Conservation (phyloP, 1,140 invertebrate genomes). For the Cydia pomonella region DNA sequence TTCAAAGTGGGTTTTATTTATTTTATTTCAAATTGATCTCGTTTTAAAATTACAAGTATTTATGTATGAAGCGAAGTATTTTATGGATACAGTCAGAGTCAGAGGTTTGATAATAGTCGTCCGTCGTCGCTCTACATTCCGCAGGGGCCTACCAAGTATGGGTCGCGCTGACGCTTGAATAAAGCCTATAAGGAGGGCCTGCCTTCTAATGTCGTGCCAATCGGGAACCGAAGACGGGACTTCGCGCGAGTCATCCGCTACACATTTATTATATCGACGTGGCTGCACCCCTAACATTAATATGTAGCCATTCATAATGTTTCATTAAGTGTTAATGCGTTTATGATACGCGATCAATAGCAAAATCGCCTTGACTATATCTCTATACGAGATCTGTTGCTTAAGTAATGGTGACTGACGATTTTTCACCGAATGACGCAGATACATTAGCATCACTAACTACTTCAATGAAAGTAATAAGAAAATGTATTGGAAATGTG, state of each 20-base stretch:
- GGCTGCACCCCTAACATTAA: conserved; percentile 71
- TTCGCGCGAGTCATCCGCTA: conserved; percentile 62
- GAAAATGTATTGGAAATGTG: neutral
- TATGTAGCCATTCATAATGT: conserved; percentile 72
- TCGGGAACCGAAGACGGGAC: conserved; percentile 61
- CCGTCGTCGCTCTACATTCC: conserved; percentile 11
- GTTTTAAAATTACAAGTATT: neutral
- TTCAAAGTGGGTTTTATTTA: too few relatives aligned
- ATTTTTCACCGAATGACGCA: conserved; percentile 27
- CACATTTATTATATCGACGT: conserved; percentile 71
- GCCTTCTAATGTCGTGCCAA: conserved; percentile 55
- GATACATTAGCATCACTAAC: conserved; percentile 25
- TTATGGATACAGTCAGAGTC: neutral
- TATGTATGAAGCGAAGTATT: neutral
- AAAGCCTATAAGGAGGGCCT: conserved; percentile 35
- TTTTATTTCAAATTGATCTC: neutral
- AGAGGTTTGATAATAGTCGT: conserved; percentile 14
- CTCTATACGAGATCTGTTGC: conserved; percentile 31
- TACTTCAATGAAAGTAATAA: conserved; percentile 22
- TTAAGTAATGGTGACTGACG: conserved; percentile 34
- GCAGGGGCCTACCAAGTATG: conserved; percentile 3
- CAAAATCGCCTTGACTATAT: conserved; percentile 32
- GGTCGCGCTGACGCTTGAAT: conserved; percentile 22
- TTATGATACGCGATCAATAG: conserved; percentile 58
- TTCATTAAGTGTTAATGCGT: conserved; percentile 73